Evolutionary conservation across 2,888 invertebrate species (phyloP).

Genomic region (Mongoloraphidia duomilia): DNA sequence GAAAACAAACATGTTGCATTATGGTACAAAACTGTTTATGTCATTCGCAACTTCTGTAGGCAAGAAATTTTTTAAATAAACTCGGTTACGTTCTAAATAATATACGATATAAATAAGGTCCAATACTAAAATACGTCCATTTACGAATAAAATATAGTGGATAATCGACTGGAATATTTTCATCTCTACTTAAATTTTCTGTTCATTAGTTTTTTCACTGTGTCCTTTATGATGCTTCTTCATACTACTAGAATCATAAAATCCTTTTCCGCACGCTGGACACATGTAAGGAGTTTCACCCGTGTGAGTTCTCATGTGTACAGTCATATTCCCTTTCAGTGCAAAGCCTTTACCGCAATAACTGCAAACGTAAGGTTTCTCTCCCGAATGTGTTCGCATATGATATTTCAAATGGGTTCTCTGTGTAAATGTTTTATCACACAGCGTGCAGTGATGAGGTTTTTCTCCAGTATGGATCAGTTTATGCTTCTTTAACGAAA

Average conservation of each 20-base stretch:
- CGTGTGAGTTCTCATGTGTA: slow-evolving; percentile 2
- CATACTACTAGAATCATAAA: slow-evolving; percentile 3
- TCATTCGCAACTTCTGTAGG: no score
- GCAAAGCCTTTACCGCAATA: background rate
- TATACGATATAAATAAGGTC: no score
- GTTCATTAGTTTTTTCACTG: background rate
- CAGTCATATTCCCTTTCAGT: slow-evolving; percentile 1
- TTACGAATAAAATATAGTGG: no score
- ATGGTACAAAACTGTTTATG: no score
- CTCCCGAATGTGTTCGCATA: slow-evolving; percentile 1
- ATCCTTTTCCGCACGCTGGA: background rate
- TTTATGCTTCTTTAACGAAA: background rate
- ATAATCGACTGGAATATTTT: no score
- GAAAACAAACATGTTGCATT: no score
- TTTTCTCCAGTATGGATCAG: slow-evolving; percentile 3
- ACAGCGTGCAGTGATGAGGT: background rate
- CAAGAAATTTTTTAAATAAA: no score
- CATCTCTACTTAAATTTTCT: no score
- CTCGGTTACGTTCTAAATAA: no score
- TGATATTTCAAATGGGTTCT: background rate
- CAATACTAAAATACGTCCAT: no score
- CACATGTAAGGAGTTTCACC: slow-evolving; percentile 3
- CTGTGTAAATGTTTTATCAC: slow-evolving; percentile 1
- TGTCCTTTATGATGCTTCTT: slow-evolving; percentile 2
- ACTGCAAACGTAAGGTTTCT: background rate